Percentiles rank a stretch among this genome's conserved stretches.
Evolutionary conservation across 1,140 invertebrate species (phyloP).

Genomic region (Calycopis cecrops): DNA sequence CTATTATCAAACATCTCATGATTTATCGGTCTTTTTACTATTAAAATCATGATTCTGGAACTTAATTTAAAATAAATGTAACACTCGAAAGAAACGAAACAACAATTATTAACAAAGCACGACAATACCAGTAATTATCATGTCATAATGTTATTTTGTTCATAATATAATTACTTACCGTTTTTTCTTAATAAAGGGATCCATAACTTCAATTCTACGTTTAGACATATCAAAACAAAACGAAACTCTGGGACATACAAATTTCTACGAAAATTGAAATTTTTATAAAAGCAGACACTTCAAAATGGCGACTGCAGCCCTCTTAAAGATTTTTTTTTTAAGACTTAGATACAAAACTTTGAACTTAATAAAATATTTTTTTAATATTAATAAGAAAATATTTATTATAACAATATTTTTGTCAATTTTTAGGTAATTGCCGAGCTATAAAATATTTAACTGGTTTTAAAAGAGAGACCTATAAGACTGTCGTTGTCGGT

Average conservation of each 20-base stretch:
- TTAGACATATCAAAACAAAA: conserved; percentile 81
- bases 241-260: conserved; percentile 37
- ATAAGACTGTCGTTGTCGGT: no score
- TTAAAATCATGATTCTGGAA: no score
- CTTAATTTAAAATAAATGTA: background rate
- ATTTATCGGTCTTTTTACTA: no score
- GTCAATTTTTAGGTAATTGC: no score
- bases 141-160: no score
- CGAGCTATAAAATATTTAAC: no score
- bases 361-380: background rate
- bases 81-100: background rate
- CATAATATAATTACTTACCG: conserved; percentile 64
- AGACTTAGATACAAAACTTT: background rate
- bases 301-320: conserved; percentile 52
- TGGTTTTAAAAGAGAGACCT: no score
- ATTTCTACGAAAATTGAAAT: conserved; percentile 32
- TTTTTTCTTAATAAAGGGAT: conserved; percentile 86
- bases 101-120: background rate
- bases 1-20: no score
- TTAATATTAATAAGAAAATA: no score
- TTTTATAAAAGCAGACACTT: conserved; percentile 37
- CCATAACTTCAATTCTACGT: conserved; percentile 87
- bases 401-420: no score
- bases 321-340: background rate
- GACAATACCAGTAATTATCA: no score